phyloP scores from a whole-genome alignment of 2,113 vertebrate genomes.

The Rallus limicola region DNA sequence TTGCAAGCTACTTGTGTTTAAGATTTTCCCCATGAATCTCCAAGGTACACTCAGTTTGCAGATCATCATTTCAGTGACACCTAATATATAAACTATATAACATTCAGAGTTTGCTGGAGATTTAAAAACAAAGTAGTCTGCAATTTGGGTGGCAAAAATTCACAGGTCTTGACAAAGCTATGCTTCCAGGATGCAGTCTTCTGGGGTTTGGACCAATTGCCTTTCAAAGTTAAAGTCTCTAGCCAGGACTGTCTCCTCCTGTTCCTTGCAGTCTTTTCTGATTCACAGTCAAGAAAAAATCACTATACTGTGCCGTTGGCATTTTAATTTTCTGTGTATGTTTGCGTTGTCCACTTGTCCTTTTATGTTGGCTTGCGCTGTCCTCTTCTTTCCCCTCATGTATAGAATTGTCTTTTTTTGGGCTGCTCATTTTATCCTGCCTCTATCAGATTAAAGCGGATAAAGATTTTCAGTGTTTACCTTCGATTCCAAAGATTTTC shows the following conservation, averaged over 20 bases:
- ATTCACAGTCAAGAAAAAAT: not conserved
- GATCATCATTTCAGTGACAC: not conserved
- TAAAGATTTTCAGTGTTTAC: not conserved
- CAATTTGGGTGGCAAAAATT: not conserved
- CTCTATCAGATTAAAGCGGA: not conserved
- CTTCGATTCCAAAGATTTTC: not conserved
- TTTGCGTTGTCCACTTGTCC: not conserved
- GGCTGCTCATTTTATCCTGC: not conserved
- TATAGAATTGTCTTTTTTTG: not conserved
- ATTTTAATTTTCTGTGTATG: not conserved
- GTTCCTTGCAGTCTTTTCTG: not conserved
- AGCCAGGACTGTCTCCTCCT: not conserved
- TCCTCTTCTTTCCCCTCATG: not conserved
- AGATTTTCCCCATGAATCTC: not conserved
- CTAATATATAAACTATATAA: accelerated
- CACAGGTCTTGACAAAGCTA: not conserved
- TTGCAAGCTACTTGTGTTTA: not conserved
- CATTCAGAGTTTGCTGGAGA: too few relatives aligned
- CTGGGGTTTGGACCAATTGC: not conserved
- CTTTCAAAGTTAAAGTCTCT: not conserved
- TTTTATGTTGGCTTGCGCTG: not conserved
- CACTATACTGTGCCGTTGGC: not conserved
- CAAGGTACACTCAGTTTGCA: not conserved
- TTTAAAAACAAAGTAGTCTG: not conserved
- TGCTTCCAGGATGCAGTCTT: not conserved